These are phyloP conservation scores for human (Homo sapiens) DNA, from an alignment of 2,113 vertebrate species.

Conservation along the genomic window GRCh38 chr9:132483501-132484000, in stretches of 20 bases:
- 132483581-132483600: fast-evolving
- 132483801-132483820: fast-evolving
- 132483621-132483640: too few species aligned
- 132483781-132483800: fast-evolving
- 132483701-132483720: fast-evolving
- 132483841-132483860: not conserved
- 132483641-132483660: fast-evolving
- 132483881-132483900: not conserved
- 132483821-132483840: fast-evolving
- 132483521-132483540: fast-evolving
- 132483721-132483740: fast-evolving
- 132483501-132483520: not conserved
- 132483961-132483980: too few species aligned
- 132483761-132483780: not conserved
- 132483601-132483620: fast-evolving
- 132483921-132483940: not conserved
- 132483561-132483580: not conserved
- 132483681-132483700: fast-evolving
- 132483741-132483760: too few species aligned
- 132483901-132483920: not conserved
- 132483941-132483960: too few species aligned
- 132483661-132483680: fast-evolving
- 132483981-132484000: too few species aligned
- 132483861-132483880: not conserved
- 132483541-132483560: fast-evolving